Conservation (phyloP, 2,888 invertebrate species). For the Noctua fimbriata region DNA sequence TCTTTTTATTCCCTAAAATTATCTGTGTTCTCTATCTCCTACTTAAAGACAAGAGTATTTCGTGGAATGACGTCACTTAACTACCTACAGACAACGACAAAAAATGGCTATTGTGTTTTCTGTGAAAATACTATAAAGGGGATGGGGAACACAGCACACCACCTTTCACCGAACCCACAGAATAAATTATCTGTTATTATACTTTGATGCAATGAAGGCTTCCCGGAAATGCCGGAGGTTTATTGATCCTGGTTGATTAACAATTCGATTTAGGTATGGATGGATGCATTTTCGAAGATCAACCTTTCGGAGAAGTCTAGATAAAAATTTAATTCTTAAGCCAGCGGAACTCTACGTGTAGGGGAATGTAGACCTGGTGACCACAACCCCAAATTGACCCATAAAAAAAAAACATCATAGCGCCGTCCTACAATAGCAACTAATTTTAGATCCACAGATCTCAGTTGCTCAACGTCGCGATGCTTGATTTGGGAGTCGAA, state of each 20-base stretch:
- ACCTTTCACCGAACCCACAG: conserved; percentile 14
- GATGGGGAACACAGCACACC: not conserved
- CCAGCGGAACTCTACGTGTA: no score
- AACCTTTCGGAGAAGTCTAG: no score
- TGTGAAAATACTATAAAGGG: conserved; percentile 4
- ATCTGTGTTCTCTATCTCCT: not conserved
- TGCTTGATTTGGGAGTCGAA: conserved; percentile 37
- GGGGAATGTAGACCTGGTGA: not conserved
- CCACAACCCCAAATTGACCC: not conserved
- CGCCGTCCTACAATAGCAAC: not conserved
- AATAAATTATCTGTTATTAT: conserved; percentile 7
- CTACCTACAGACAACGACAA: not conserved
- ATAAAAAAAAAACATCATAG: not conserved
- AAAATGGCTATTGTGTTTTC: conserved; percentile 13
- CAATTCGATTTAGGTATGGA: not conserved
- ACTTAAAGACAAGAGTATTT: not conserved
- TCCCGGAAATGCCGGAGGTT: conserved; percentile 10
- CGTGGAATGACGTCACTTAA: not conserved
- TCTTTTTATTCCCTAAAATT: not conserved
- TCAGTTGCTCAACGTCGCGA: conserved; percentile 20
- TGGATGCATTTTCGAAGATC: not conserved
- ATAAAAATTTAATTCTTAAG: no score
- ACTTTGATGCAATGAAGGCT: conserved; percentile 4
- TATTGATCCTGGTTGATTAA: conserved; percentile 20
- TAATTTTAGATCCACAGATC: conserved; percentile 23